Base-by-base conservation (phyloP, 2,888 invertebrate genomes). In the Hypolimnas misippus region DNA sequence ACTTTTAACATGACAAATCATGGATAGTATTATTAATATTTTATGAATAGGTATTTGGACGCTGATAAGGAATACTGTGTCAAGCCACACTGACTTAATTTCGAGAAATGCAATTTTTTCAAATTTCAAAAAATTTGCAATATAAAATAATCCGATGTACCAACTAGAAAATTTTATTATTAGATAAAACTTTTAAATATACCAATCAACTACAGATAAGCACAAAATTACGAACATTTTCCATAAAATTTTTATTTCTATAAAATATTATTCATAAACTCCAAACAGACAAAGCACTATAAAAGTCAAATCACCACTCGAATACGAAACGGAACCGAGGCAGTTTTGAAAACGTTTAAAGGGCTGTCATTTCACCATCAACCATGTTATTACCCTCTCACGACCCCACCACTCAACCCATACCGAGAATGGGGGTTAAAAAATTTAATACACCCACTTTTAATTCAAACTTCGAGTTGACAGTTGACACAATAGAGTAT, bases 401-500 rank as follows among this genome's bases (percentile, higher is more conserved):
- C n/a, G n/a, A 79, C 86, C 86, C 87, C 78, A 69, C 76, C 74
- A 65, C 57, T 42, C 42, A 17, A 42, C n/a, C 40, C 59, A 69
- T n/a, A n/a, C n/a, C 63, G 67, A 69, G 72, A 76, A 78, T 76
- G 74, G 76, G 81, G 78, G 78, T 79, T 70, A 78, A 83, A 82
- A 78, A 76, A 62, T 70, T 57, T 70, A 79, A 83, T 84, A 86
- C 89, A 84, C 90, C 90, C 88, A 89, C 89, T 89, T 90, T 86
- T 85, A 82, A 85, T 85, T 86, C 84, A 84, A 77, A 70, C 77
- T 76, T 77, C 70, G 70, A 84, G 72, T 84, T 87, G 90, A 91
- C 91, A 91, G 89, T 90, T 90, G 90, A 91, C 87, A 86, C 87
- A 89, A 89, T 83, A 77, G 84, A 71, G 78, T 82, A 83, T 82